Percentiles rank a stretch among this genome's conserved stretches.
Evolutionary conservation across 53 echinoderm and acorn worm genomes (phyloP).

Genomic region (Apostichopus leukothele): DNA sequence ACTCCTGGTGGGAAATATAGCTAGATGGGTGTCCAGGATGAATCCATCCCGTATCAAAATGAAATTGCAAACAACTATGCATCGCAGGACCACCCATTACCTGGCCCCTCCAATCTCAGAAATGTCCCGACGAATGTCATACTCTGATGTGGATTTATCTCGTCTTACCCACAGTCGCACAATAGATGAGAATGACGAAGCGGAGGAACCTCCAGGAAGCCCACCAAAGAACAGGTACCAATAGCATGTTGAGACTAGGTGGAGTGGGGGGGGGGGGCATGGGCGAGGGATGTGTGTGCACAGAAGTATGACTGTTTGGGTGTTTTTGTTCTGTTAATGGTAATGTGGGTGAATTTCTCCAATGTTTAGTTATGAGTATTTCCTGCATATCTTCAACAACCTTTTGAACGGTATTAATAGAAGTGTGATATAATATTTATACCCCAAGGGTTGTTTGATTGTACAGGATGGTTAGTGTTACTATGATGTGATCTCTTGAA

Average conservation of each 20-base stretch:
- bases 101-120: conserved; percentile 25
- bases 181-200: conserved; percentile 84
- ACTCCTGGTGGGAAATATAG: neutral
- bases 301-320: no score
- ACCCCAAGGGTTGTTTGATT: no score
- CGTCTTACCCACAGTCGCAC: conserved; percentile 61
- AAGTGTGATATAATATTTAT: no score
- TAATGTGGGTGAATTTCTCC: no score
- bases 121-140: conserved; percentile 33
- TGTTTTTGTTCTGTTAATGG: no score
- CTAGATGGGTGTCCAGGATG: conserved; percentile 8
- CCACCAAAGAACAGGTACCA: conserved; percentile 65
- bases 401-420: no score
- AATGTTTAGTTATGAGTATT: no score
- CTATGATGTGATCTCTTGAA: no score
- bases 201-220: conserved; percentile 62
- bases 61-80: conserved; percentile 35
- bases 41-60: conserved; percentile 7
- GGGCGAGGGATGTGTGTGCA: neutral
- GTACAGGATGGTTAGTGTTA: no score
- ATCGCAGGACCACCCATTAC: conserved; percentile 24
- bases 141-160: conserved; percentile 42
- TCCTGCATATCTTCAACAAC: no score
- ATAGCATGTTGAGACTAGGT: neutral
- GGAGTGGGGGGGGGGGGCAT: neutral